A percentile compares a stretch with the other conserved stretches of the same genome.
These are phyloP conservation scores for Callipepla californica DNA, from an alignment of 2,113 vertebrate genomes.

Conservation along the genomic window DNA sequence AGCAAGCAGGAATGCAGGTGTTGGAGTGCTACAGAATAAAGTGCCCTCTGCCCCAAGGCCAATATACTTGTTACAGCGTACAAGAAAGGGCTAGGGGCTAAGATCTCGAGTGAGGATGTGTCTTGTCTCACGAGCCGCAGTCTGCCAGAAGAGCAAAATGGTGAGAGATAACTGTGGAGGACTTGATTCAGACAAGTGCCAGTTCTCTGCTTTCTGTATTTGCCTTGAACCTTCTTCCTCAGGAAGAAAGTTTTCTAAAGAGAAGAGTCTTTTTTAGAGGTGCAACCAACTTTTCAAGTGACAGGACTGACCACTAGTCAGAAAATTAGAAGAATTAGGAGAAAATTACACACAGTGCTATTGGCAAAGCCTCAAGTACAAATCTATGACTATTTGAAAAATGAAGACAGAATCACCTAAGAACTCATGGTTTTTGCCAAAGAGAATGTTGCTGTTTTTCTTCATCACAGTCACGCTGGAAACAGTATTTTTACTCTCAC, in stretches of 20 bases:
- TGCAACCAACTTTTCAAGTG: background rate
- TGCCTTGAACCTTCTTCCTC: background rate
- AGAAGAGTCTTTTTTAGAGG: background rate
- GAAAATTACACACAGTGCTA: background rate
- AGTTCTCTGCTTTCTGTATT: background rate
- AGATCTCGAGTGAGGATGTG: background rate
- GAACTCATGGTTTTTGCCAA: background rate
- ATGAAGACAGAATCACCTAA: background rate
- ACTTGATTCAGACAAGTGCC: background rate
- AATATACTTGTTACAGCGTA: rapidly evolving
- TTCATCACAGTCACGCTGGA: background rate
- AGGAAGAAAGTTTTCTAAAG: background rate
- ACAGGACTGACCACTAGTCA: background rate
- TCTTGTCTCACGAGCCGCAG: background rate
- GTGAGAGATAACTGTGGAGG: background rate
- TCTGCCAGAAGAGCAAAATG: background rate
- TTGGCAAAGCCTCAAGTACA: background rate
- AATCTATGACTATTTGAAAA: background rate
- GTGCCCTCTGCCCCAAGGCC: background rate
- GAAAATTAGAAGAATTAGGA: background rate
- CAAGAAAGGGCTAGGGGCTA: rapidly evolving
- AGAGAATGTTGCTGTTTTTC: background rate
- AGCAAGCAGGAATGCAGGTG: background rate
- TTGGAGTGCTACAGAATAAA: background rate
- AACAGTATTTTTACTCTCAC: background rate